Percentiles rank a stretch among this genome's conserved stretches.
Evolutionary conservation across 2,113 vertebrate genomes (phyloP).

Genomic region (Brachyhypopomus occidentalis): DNA sequence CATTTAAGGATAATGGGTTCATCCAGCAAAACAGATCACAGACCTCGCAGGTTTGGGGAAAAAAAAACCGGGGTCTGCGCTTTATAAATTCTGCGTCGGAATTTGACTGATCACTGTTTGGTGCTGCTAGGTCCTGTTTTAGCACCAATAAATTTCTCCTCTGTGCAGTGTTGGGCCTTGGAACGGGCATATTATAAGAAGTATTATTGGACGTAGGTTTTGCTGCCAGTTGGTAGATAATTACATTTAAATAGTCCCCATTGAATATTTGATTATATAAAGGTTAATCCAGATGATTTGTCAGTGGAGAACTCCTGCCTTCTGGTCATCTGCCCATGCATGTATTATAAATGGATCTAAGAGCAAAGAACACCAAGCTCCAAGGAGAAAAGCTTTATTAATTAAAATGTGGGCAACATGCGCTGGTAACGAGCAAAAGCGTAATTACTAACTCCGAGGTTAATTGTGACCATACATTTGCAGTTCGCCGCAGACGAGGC

Average conservation of each 20-base stretch:
- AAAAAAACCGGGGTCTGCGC: neutral
- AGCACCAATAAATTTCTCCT: neutral
- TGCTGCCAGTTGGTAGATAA: conserved; percentile 6
- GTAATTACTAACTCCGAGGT: conserved; percentile 36
- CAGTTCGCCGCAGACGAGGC: conserved; percentile 23
- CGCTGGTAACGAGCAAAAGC: neutral
- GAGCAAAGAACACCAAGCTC: conserved; percentile 11
- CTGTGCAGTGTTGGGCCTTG: neutral
- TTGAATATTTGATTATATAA: conserved; percentile 19
- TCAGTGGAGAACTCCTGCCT: conserved; percentile 5
- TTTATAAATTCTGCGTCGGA: neutral
- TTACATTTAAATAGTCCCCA: conserved; percentile 17
- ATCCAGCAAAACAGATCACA: too few relatives aligned
- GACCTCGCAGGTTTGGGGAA: neutral
- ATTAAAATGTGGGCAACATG: conserved; percentile 28
- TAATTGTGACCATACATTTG: conserved; percentile 29
- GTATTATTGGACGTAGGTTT: conserved; percentile 7
- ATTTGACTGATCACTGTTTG: too few relatives aligned
- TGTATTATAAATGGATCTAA: conserved; percentile 5
- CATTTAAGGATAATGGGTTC: too few relatives aligned
- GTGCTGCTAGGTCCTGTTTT: neutral
- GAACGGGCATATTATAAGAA: neutral
- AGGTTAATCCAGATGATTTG: conserved; percentile 2
- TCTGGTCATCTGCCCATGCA: neutral
- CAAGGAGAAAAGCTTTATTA: neutral